Evolutionary conservation across 2,888 invertebrate species (phyloP).

Genomic region (Gisinianus flammeolus): DNA sequence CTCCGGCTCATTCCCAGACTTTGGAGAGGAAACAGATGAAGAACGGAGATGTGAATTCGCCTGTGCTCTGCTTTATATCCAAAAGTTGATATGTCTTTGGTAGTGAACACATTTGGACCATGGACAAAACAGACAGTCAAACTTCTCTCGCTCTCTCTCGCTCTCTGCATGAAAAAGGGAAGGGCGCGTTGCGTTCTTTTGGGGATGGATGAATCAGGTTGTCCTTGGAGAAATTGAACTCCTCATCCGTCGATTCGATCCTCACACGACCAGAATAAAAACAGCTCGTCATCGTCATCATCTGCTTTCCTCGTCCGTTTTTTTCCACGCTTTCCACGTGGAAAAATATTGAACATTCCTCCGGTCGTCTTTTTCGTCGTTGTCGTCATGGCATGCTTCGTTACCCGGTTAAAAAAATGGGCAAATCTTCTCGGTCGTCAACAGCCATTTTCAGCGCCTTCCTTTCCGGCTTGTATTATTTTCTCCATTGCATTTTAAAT

Average conservation of each 20-base stretch:
- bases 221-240: neutral
- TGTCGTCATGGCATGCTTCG: slow-evolving; percentile 5
- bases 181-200: neutral
- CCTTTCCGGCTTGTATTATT: too few relatives aligned
- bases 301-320: slow-evolving; percentile 30
- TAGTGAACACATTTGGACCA: too few relatives aligned
- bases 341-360: slow-evolving; percentile 41
- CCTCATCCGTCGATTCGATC: neutral
- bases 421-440: slow-evolving; percentile 21
- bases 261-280: neutral
- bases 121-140: too few relatives aligned
- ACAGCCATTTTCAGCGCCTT: too few relatives aligned
- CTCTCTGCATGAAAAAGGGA: too few relatives aligned
- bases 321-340: slow-evolving; percentile 33
- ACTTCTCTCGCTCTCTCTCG: too few relatives aligned
- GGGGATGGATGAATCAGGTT: neutral
- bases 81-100: too few relatives aligned
- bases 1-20: too few relatives aligned
- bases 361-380: neutral
- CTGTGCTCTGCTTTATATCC: too few relatives aligned
- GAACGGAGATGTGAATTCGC: too few relatives aligned
- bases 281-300: slow-evolving; percentile 19
- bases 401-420: slow-evolving; percentile 30
- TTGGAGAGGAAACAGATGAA: too few relatives aligned
- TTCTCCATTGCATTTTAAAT: too few relatives aligned